Evolutionary conservation across 2,888 invertebrate genomes (phyloP).

Genomic region (Archaeoteleia sp.): DNA sequence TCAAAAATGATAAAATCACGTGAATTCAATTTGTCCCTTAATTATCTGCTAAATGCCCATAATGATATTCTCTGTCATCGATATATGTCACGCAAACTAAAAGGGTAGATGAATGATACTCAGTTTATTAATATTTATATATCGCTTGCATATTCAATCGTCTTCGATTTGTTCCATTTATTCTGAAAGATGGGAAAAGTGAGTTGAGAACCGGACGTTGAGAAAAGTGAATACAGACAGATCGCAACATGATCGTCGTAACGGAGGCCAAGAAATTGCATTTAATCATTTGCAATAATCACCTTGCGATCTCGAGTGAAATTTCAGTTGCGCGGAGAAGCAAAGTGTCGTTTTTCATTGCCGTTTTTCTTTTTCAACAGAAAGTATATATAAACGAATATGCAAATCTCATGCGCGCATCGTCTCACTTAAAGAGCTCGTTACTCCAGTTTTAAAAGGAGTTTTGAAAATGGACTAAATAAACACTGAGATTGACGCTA

Average conservation of each 20-base stretch:
- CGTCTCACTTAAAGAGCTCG: constrained; percentile 5
- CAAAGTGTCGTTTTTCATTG: constrained; percentile 12
- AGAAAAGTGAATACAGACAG: constrained; percentile 20
- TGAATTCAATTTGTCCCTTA: too few relatives aligned
- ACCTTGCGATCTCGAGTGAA: constrained; percentile 26
- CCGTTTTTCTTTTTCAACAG: constrained; percentile 20
- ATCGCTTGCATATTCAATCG: background rate
- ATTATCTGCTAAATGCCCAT: too few relatives aligned
- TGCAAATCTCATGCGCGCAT: constrained; percentile 15
- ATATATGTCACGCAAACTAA: too few relatives aligned
- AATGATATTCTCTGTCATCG: too few relatives aligned
- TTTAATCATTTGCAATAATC: constrained; percentile 18
- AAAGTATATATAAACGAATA: constrained; percentile 11
- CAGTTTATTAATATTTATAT: too few relatives aligned
- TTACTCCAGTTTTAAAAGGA: constrained; percentile 11
- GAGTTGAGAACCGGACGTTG: constrained; percentile 18
- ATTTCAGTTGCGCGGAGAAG: constrained; percentile 26
- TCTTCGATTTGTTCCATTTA: constrained; percentile 5
- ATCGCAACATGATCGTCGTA: constrained; percentile 1
- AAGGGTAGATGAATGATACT: too few relatives aligned
- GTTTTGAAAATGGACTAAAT: constrained; percentile 8
- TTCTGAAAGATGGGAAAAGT: constrained; percentile 22
- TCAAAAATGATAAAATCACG: too few relatives aligned
- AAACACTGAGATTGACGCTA: constrained; percentile 4
- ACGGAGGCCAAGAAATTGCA: constrained; percentile 2